Percentiles rank a stretch among this genome's conserved stretches.
Conservation (phyloP, 2,113 vertebrate genomes). For the Colinus virginianus region DNA sequence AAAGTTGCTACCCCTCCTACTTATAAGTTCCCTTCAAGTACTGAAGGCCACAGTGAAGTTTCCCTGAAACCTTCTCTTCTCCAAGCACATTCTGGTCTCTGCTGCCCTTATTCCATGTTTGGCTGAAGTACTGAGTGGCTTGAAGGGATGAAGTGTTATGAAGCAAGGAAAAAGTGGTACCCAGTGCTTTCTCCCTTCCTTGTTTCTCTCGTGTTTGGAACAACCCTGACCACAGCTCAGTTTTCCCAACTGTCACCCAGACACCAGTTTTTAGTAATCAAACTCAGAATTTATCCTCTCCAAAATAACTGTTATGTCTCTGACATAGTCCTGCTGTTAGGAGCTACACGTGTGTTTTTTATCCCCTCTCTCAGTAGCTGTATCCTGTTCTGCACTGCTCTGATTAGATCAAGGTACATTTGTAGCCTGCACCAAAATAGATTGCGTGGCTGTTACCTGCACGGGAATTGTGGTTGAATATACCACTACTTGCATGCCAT, state of each 20-base stretch:
- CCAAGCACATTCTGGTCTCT: background rate
- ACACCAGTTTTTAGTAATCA: background rate
- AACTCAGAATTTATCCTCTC: background rate
- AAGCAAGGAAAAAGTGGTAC: background rate
- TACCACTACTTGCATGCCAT: background rate
- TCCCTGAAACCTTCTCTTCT: too few species aligned
- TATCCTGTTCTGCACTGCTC: background rate
- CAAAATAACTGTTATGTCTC: background rate
- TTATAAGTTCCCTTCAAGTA: too few species aligned
- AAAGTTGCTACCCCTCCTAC: too few species aligned
- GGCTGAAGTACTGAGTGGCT: accelerated
- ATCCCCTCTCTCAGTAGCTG: accelerated
- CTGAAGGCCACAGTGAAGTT: too few species aligned
- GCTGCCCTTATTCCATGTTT: background rate
- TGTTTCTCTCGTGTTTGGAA: background rate
- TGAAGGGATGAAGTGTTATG: background rate
- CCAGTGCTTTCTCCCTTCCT: background rate
- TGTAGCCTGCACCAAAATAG: background rate
- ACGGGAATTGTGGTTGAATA: accelerated
- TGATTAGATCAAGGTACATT: background rate
- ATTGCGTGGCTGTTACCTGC: background rate
- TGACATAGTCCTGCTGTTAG: background rate
- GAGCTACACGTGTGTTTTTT: background rate
- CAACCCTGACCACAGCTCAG: background rate
- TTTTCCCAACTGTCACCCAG: background rate